Base-by-base conservation (phyloP, 2,888 invertebrate genomes). In the Eristalis pertinax region DNA sequence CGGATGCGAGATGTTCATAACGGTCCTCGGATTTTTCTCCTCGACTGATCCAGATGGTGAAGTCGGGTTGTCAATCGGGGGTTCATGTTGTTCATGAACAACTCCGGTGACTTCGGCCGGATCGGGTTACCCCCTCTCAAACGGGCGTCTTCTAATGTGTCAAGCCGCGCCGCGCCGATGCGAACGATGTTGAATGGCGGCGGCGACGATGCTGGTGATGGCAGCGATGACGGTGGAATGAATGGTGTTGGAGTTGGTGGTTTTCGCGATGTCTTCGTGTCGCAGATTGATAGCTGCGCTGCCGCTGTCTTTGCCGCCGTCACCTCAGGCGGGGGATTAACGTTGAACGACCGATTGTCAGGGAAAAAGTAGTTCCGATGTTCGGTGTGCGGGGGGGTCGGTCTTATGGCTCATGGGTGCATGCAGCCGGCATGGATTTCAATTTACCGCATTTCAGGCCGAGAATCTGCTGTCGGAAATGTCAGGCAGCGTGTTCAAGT, bases 131-230 rank as follows among this genome's bases (percentile, higher is more conserved):
- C 38, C 64, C 72, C 75, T 79, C 83, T 19, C 26, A 4, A 10
- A 78, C 75, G 84, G 87, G 86, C 75, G 86, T 83, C 87, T 87
- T 84, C 84, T 83, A 76, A 75, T 75, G 56, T 84, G 83, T 86
- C 86, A 83, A 75, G 78, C 83, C 56, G 78, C 26, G 1, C 26
- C 26, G 26, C n/a, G n/a, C n/a, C n/a, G n/a, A 50, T 7, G 35
- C 35, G 35, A 5, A 29, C 29, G 29, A 29, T 29, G 29, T 29
- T 29, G 29, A 5, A 32, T 32, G 32, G 32, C 8, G 32, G 32
- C 4, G 60, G 56, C 69, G 69, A 10, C 35, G 56, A 56, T 38
- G 79, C 56, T 58, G 38, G 60, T 41, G 68, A 60, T 13, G 26
- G 41, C n/a, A n/a, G 41, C 50, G 29, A 13, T 69, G 63, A 41